A percentile compares a stretch with the other conserved stretches of the same genome.
phyloP scores from a whole-genome alignment of 2,888 invertebrate genomes.

The Yponomeuta evonymella region DNA sequence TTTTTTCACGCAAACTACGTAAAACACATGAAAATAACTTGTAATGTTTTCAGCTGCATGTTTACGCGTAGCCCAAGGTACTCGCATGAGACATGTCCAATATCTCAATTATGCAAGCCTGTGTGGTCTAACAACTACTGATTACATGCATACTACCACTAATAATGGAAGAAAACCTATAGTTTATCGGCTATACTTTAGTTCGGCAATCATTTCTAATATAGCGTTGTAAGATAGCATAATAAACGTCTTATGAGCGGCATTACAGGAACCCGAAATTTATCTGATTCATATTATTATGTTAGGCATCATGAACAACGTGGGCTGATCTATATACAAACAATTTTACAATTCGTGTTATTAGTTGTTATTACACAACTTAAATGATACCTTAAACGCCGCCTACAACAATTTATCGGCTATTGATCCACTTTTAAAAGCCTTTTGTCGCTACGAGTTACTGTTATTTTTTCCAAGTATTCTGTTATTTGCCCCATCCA shows the following conservation, averaged over 20 bases:
- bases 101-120: slow-evolving; percentile 64
- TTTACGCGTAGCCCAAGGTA: background rate
- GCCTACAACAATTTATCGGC: background rate
- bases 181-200: slow-evolving; percentile 58
- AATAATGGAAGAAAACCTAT: slow-evolving; percentile 51
- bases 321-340: slow-evolving; percentile 7
- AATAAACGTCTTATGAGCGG: slow-evolving; percentile 62
- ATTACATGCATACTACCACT: slow-evolving; percentile 41
- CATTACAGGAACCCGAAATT: slow-evolving; percentile 55
- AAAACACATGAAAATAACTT: slow-evolving; percentile 5
- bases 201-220: slow-evolving; percentile 59
- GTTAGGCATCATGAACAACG: background rate
- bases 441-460: background rate
- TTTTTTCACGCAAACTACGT: too few species aligned
- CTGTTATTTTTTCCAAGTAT: background rate
- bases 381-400: background rate
- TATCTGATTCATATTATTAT: slow-evolving; percentile 32
- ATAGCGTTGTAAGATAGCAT: slow-evolving; percentile 57
- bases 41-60: background rate
- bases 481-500: background rate
- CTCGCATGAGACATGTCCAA: slow-evolving; percentile 37
- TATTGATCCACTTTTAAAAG: background rate
- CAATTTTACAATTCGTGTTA: slow-evolving; percentile 4
- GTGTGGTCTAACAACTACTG: slow-evolving; percentile 59
- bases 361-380: slow-evolving; percentile 4